These are phyloP conservation scores for Drosophila multiciliata DNA, from an alignment of 2,888 invertebrate genomes.

Conservation along the genomic window DNA sequence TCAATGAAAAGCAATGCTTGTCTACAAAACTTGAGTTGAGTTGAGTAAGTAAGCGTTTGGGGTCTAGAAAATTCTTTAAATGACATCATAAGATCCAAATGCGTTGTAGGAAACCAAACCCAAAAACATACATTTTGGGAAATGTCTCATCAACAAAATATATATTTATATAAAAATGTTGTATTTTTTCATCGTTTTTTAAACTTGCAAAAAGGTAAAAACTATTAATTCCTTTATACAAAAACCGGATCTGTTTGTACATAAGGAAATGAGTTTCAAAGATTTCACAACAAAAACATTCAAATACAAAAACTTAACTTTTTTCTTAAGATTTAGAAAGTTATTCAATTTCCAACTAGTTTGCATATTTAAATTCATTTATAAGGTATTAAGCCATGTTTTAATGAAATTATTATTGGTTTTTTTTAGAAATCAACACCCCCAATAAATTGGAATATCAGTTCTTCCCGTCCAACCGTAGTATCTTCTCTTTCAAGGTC, in stretches of 20 bases:
- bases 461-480: slow-evolving; percentile 90
- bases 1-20: slow-evolving; percentile 49
- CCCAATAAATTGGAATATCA: slow-evolving; percentile 93
- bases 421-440: slow-evolving; percentile 88
- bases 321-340: background rate
- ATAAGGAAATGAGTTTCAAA: background rate
- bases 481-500: slow-evolving; percentile 91
- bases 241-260: background rate
- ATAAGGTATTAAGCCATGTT: background rate
- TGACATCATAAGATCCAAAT: slow-evolving; percentile 69
- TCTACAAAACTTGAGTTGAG: slow-evolving; percentile 15
- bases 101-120: slow-evolving; percentile 30
- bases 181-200: background rate
- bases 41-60: slow-evolving; percentile 14
- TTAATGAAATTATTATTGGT: background rate
- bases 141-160: background rate
- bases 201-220: background rate
- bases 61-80: slow-evolving; percentile 39
- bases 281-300: too few relatives aligned
- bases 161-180: background rate
- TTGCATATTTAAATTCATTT: background rate
- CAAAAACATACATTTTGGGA: slow-evolving; percentile 11
- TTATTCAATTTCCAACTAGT: background rate
- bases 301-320: too few relatives aligned
- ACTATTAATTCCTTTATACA: background rate